These are phyloP conservation scores for Lepeophtheirus salmonis DNA, from an alignment of 1,140 invertebrate species.

Conservation along the genomic window DNA sequence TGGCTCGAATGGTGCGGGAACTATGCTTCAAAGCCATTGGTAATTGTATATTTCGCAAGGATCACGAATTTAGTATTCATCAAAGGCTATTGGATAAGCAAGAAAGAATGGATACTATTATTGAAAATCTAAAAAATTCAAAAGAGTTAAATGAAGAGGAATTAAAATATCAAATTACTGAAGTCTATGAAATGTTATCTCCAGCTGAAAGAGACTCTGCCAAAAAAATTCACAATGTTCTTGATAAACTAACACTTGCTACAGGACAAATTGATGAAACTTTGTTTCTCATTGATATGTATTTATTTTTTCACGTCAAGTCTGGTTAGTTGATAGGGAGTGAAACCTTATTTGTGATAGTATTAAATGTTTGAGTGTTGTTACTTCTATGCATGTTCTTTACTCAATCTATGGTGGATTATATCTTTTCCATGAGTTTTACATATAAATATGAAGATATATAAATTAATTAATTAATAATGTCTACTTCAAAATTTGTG, in stretches of 20 bases:
- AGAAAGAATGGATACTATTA: slow-evolving; percentile 7
- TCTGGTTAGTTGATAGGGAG: no score
- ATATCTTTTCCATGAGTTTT: no score
- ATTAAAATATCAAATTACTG: neutral
- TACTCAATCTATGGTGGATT: no score
- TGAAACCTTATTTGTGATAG: no score
- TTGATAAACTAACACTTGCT: slow-evolving; percentile 18
- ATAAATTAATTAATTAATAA: no score
- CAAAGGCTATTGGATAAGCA: neutral
- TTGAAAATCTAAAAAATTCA: slow-evolving; percentile 1
- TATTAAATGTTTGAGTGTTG: no score
- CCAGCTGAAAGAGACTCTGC: slow-evolving; percentile 21
- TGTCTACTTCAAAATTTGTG: no score
- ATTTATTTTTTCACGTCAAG: slow-evolving; percentile 14
- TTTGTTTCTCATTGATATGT: slow-evolving; percentile 20
- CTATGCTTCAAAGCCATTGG: neutral
- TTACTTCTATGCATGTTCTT: no score
- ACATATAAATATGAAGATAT: no score
- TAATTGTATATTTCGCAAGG: neutral
- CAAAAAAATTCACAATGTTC: slow-evolving; percentile 5
- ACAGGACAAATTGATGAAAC: slow-evolving; percentile 21
- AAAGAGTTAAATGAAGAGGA: slow-evolving; percentile 5
- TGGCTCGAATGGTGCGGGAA: slow-evolving; percentile 13
- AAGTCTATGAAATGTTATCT: slow-evolving; percentile 19
- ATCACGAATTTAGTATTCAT: neutral